Percentiles rank a stretch among this genome's conserved stretches.
These are phyloP conservation scores for Brachymystax lenok DNA, from an alignment of 2,797 vertebrate genomes.

Conservation along the genomic window DNA sequence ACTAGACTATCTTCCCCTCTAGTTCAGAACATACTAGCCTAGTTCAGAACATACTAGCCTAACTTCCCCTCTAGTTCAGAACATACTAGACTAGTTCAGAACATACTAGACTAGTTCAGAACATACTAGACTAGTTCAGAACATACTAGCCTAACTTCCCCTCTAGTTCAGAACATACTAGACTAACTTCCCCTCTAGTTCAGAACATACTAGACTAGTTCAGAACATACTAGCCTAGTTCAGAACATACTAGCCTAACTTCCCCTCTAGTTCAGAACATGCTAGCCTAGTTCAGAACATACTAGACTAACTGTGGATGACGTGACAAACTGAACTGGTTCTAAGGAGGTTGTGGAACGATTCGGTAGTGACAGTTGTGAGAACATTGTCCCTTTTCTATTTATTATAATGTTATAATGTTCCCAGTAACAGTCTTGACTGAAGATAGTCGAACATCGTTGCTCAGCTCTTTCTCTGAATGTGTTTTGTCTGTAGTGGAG, in stretches of 20 bases:
- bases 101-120: background rate
- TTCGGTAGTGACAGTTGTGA: background rate
- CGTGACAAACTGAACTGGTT: background rate
- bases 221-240: no score
- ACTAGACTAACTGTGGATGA: background rate
- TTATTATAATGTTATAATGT: no score
- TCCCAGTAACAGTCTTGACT: constrained; percentile 46
- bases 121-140: background rate
- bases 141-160: no score
- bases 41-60: no score
- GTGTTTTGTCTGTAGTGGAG: background rate
- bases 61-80: background rate
- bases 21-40: background rate
- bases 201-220: background rate
- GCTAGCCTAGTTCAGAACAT: background rate
- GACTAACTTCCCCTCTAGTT: background rate
- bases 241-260: background rate
- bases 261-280: background rate
- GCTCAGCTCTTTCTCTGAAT: background rate
- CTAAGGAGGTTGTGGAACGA: background rate
- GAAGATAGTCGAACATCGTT: constrained; percentile 32
- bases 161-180: no score
- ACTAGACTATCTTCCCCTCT: background rate
- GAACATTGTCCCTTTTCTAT: background rate
- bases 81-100: background rate